phyloP scores from a whole-genome alignment of 2,797 vertebrate species.

The Cygnus olor region DNA sequence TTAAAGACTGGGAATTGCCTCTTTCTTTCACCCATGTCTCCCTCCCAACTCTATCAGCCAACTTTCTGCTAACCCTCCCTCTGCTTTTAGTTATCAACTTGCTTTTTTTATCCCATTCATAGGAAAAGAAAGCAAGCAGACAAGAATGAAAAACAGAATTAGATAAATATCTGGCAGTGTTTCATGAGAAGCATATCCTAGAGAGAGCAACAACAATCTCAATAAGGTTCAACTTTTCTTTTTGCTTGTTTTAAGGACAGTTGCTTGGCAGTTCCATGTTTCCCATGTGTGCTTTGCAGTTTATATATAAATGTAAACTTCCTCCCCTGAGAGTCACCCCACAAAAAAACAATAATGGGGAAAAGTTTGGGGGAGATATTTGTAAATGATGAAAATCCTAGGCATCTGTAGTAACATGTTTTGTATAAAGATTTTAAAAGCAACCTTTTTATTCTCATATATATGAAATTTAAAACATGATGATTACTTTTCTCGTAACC shows the following conservation, averaged over 20 bases:
- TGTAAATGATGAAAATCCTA: neutral
- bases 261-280: neutral
- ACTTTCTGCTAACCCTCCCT: neutral
- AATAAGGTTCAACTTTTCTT: neutral
- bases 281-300: neutral
- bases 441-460: neutral
- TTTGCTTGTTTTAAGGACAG: neutral
- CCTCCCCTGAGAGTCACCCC: neutral
- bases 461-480: neutral
- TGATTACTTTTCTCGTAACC: constrained; percentile 2
- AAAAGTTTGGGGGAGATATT: neutral
- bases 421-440: constrained; percentile 19
- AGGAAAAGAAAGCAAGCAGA: neutral
- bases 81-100: constrained; percentile 19
- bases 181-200: constrained; percentile 11
- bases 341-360: neutral
- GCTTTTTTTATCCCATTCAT: neutral
- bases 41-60: neutral
- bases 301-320: neutral
- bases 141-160: neutral
- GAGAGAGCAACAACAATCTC: neutral
- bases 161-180: constrained; percentile 21
- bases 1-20: neutral
- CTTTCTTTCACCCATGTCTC: neutral
- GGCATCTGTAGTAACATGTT: neutral